Conservation (phyloP, 2,888 invertebrate species). For the Autographa pulchrina region DNA sequence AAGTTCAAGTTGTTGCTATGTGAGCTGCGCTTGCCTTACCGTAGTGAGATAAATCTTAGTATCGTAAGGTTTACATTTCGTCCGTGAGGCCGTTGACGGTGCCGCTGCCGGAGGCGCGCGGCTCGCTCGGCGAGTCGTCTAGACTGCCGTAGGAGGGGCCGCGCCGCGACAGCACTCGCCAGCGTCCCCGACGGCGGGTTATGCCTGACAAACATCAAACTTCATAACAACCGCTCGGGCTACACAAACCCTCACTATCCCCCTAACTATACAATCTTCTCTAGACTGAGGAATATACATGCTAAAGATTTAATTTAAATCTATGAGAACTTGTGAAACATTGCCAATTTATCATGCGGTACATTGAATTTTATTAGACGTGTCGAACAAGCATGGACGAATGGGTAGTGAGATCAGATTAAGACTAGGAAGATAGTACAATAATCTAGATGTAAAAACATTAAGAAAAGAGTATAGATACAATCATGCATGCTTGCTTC, state of each 20-base stretch:
- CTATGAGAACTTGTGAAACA: conserved; percentile 53
- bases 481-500: conserved; percentile 45
- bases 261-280: conserved; percentile 30
- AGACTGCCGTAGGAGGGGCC: conserved; percentile 91
- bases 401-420: conserved; percentile 41
- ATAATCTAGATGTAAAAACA: conserved; percentile 10
- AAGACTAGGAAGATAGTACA: conserved; percentile 30
- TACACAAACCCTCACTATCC: conserved; percentile 16
- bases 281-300: conserved; percentile 43
- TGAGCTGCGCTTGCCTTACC: conserved; percentile 22
- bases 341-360: conserved; percentile 56
- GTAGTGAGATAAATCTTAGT: conserved; percentile 45
- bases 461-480: conserved; percentile 8
- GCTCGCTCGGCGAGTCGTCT: conserved; percentile 78
- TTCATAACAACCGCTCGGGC: conserved; percentile 42
- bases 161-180: conserved; percentile 82
- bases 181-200: conserved; percentile 87
- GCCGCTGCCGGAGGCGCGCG: conserved; percentile 75
- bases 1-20: background rate
- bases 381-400: conserved; percentile 46
- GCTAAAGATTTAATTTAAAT: conserved; percentile 41
- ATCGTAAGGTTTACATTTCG: conserved; percentile 73
- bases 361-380: conserved; percentile 46
- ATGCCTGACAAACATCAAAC: conserved; percentile 77
- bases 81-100: conserved; percentile 82